These are phyloP conservation scores for Drosophila fungiperda DNA, from an alignment of 2,888 invertebrate species.

Conservation along the genomic window DNA sequence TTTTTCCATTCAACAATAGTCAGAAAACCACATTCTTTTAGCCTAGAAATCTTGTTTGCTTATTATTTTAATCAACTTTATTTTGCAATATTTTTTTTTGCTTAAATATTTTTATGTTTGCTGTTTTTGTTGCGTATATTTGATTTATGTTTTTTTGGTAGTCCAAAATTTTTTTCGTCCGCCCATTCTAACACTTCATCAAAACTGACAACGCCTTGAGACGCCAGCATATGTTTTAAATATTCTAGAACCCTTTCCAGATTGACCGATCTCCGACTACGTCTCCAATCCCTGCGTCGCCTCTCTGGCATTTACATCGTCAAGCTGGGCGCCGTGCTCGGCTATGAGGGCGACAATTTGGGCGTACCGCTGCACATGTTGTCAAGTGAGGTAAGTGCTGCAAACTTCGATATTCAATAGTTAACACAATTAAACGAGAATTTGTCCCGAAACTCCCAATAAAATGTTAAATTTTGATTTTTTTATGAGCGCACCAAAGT, in stretches of 20 bases:
- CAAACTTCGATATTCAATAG: conserved; percentile 12
- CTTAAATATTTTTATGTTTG: conserved; percentile 55
- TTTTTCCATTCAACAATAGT: conserved; percentile 28
- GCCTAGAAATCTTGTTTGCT: conserved; percentile 16
- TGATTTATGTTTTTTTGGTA: conserved; percentile 78
- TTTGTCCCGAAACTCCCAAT: conserved; percentile 36
- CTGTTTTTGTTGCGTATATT: conserved; percentile 67
- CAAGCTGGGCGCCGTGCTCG: conserved; percentile 92
- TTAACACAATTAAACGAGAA: conserved; percentile 17
- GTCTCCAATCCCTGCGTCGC: conserved; percentile 92
- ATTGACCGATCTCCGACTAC: conserved; percentile 91
- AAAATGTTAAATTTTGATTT: conserved; percentile 33
- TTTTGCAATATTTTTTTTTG: conserved; percentile 5
- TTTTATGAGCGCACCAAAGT: conserved; percentile 69
- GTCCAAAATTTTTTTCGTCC: conserved; percentile 84
- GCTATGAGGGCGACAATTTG: conserved; percentile 88
- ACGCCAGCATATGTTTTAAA: conserved; percentile 65
- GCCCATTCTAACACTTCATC: conserved; percentile 84
- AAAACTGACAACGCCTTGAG: conserved; percentile 57
- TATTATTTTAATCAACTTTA: conserved; percentile 8
- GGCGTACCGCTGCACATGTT: conserved; percentile 86
- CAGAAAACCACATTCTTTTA: conserved; percentile 17
- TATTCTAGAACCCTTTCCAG: conserved; percentile 86
- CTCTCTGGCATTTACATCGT: conserved; percentile 93
- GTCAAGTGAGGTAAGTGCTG: conserved; percentile 87